Evolutionary conservation across 2,797 vertebrate species (phyloP).

Genomic region (Poecilia gillii): DNA sequence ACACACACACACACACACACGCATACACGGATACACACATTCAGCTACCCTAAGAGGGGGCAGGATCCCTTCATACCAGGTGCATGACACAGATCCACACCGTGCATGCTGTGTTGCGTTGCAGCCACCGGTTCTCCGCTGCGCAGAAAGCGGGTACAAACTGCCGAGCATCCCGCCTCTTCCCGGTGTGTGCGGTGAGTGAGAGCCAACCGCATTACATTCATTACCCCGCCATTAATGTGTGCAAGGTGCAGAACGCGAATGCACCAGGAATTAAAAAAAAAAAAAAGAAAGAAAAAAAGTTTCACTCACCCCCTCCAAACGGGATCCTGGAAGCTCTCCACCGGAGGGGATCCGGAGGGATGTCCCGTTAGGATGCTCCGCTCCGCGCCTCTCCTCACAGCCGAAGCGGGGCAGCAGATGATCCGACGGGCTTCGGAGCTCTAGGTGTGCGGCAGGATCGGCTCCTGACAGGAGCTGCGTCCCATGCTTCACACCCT

Average conservation of each 20-base stretch:
- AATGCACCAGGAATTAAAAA: neutral
- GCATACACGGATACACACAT: neutral
- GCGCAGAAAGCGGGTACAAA: constrained; percentile 16
- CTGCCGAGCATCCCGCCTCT: constrained; percentile 31
- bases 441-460: constrained; percentile 23
- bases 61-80: constrained; percentile 13
- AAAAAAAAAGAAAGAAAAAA: constrained; percentile 21
- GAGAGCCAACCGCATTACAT: constrained; percentile 18
- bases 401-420: neutral
- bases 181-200: neutral
- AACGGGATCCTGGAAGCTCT: constrained; percentile 3
- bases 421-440: constrained; percentile 1
- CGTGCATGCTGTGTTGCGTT: constrained; percentile 12
- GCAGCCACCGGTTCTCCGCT: constrained; percentile 14
- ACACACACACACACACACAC: too few relatives aligned
- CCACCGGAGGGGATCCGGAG: constrained; percentile 20
- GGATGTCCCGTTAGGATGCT: constrained; percentile 56
- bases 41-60: neutral
- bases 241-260: neutral
- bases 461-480: constrained; percentile 52
- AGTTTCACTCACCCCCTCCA: constrained; percentile 68
- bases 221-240: neutral
- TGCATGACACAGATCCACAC: constrained; percentile 31
- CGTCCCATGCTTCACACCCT: constrained; percentile 69
- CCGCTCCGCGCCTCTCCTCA: neutral